These are phyloP conservation scores for Valencia hispanica DNA, from an alignment of 2,797 vertebrate species.

Conservation along the genomic window DNA sequence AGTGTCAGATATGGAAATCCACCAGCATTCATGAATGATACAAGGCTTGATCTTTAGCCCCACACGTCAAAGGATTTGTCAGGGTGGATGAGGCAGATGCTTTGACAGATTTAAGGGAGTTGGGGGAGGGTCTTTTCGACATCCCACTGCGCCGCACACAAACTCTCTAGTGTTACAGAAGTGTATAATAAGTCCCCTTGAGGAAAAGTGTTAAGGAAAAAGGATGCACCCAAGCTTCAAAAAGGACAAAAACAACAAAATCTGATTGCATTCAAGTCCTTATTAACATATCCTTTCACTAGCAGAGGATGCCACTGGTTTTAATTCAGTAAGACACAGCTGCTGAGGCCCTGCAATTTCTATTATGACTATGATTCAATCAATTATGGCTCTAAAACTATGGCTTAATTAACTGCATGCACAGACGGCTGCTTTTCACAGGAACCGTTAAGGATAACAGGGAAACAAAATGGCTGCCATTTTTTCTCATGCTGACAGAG, in stretches of 20 bases:
- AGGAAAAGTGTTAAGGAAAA: slow-evolving; percentile 75
- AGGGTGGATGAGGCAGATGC: slow-evolving; percentile 82
- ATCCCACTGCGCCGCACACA: slow-evolving; percentile 71
- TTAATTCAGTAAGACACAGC: slow-evolving; percentile 76
- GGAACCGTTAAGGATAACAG: slow-evolving; percentile 61
- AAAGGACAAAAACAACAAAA: slow-evolving; percentile 78
- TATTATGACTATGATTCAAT: slow-evolving; percentile 82
- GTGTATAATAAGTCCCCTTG: slow-evolving; percentile 86
- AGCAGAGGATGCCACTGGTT: slow-evolving; percentile 77
- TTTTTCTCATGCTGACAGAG: slow-evolving; percentile 64
- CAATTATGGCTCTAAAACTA: slow-evolving; percentile 79
- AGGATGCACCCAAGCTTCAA: slow-evolving; percentile 69
- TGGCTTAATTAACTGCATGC: slow-evolving; percentile 78
- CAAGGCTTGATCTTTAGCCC: slow-evolving; percentile 77
- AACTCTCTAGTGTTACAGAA: slow-evolving; percentile 81
- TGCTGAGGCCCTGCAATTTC: slow-evolving; percentile 73
- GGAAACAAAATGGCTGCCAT: slow-evolving; percentile 79
- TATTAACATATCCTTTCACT: slow-evolving; percentile 80
- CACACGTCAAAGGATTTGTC: slow-evolving; percentile 80
- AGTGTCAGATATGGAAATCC: slow-evolving; percentile 83
- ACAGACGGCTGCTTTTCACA: slow-evolving; percentile 69
- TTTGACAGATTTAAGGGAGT: slow-evolving; percentile 82
- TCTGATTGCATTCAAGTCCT: slow-evolving; percentile 77
- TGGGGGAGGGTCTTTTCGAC: slow-evolving; percentile 70
- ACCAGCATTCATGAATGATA: slow-evolving; percentile 79